Evolutionary conservation across 2,113 vertebrate genomes (phyloP).

Genomic region (Mesocricetus auratus): DNA sequence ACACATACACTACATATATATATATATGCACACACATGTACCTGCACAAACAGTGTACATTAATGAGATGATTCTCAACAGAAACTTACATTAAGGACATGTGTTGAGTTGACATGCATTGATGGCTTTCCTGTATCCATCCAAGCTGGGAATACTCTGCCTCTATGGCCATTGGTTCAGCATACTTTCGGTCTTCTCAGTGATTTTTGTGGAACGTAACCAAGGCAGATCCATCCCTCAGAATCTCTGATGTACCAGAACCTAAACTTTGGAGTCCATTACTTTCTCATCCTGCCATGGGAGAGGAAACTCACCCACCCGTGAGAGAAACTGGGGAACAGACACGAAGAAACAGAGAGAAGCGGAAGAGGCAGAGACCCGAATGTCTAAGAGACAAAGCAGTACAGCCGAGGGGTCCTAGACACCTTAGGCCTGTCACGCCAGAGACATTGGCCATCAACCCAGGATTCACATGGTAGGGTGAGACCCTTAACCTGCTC

Average conservation of each 20-base stretch:
- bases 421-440: fast-evolving
- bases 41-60: neutral
- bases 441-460: fast-evolving
- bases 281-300: fast-evolving
- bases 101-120: neutral
- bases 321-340: neutral
- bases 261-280: fast-evolving
- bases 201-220: fast-evolving
- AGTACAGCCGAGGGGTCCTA: fast-evolving
- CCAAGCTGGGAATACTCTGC: fast-evolving
- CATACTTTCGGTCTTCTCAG: fast-evolving
- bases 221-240: fast-evolving
- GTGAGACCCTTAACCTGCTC: neutral
- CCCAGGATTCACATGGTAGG: fast-evolving
- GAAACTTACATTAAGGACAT: neutral
- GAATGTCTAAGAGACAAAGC: neutral
- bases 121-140: fast-evolving
- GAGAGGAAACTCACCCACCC: neutral
- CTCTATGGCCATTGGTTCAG: neutral
- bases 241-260: fast-evolving
- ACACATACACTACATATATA: too few species aligned
- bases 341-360: neutral
- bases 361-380: fast-evolving
- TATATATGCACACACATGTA: neutral
- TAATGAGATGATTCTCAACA: neutral